Evolutionary conservation across 2,888 invertebrate genomes (phyloP), one percentile per base, ranked within the genome.

Genomic region (Hydraecia micacea): DNA sequence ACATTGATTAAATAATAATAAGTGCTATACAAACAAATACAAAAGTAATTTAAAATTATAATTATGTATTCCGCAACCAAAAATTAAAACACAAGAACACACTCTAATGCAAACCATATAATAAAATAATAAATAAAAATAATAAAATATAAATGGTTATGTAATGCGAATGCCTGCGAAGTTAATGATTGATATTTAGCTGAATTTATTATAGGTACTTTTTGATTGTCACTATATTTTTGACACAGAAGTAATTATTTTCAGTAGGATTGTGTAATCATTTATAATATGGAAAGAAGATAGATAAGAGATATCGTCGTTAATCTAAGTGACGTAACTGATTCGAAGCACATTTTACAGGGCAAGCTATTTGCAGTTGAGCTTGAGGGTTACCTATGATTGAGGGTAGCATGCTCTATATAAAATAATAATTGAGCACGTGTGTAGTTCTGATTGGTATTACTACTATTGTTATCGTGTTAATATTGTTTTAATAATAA

Each of bases 51-150:
- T 32, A 28, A n/a, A 77, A 55, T 32, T 32, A 65, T 58, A 5
- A 36, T 28, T 66, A 65, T 80, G 6, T 42, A 58, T 32, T 39
- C 83, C 86, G 36, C 86, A 83, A 83, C 83, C 83, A 77, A 83
- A 77, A 72, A 65, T 65, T 69, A 65, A 65, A 72, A 82, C 52
- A 79, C 74, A 80, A 46, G 21, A 49, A 62, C 55, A 82, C 62
- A 58, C 25, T 68, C n/a, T n/a, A 75, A 66, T 67, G 77, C 83
- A 83, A 86, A 83, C 46, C 46, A 82, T 75, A 39, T 28, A 32
- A 46, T 39, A 32, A 68, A 71, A 71, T 18, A 52, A 7, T 58
- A 66, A 58, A 77, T 49, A 65, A 69, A 58, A 32, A 39, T 60
- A n/a, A n/a, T 1, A 62, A 28, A 7, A 36, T 62, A 66, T 18